Base-by-base conservation (phyloP, 2,797 vertebrate species). In the Oryzias dopingdopingensis region DNA sequence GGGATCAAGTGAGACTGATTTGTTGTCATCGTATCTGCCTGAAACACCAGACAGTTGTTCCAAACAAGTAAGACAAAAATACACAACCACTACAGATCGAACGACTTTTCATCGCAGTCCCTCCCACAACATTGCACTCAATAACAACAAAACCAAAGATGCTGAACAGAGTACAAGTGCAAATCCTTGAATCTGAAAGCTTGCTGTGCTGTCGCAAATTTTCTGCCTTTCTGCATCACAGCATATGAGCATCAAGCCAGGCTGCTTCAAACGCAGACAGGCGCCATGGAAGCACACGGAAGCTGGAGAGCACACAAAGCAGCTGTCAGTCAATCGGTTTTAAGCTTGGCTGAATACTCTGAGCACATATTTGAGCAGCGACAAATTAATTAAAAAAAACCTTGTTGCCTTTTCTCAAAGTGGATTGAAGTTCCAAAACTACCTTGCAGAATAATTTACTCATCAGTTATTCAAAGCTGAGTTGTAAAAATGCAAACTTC, bases 181-280 rank as follows among this genome's bases (percentile, higher is more conserved):
- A 81, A 84, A 83, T 80, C 79, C 76, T 74, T 14, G 49, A 82
- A 77, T 74, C 75, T 43, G 40, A 62, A 60, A 65, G 62, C 75
- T 80, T 69, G 52, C 65, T 51, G 60, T 63, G 64, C 70, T 52
- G 66, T 65, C 73, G 52, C 57, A 24, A 79, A 81, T 85, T 74
- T 82, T 82, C 80, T 57, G 59, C 56, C 56, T 84, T 65, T 67
- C 73, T 61, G 80, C 82, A 81, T 85, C 71, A 63, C 48, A n/a
- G 53, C 49, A 4, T 68, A 52, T 13, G 47, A 85, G 69, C 62
- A 6, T 54, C 73, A 60, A 71, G 55, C 70, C 45, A 1, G 53
- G 64, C 53, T 4, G 58, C 63, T 66, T 74, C 49, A 59, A 72
- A 62, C 67, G 58, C 0, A n/a, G 52, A 58, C 58, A 68, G 32